These are phyloP conservation scores for Telenomus remus DNA, from an alignment of 1,140 invertebrate genomes.

Conservation along the genomic window DNA sequence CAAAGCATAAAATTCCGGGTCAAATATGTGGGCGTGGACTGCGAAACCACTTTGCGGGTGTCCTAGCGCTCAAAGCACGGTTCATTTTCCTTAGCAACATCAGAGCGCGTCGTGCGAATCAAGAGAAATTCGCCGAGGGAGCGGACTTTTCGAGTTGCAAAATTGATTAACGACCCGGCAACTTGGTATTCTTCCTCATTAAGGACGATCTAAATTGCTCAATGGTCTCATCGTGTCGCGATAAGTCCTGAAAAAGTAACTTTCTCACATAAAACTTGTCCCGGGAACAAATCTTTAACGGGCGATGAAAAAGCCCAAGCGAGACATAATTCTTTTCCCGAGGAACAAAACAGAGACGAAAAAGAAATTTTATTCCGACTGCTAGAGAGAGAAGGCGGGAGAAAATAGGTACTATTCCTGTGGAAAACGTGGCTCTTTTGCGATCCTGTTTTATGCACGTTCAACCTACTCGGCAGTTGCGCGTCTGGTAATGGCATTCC, in stretches of 20 bases:
- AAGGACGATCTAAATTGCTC: slow-evolving; percentile 29
- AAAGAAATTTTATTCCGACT: slow-evolving; percentile 11
- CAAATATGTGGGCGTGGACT: no score
- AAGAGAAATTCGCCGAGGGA: not conserved
- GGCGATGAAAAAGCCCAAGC: slow-evolving; percentile 11
- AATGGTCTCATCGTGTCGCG: slow-evolving; percentile 23
- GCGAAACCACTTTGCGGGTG: no score
- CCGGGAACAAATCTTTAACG: slow-evolving; percentile 21
- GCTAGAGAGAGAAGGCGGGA: not conserved
- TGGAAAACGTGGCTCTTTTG: slow-evolving; percentile 3
- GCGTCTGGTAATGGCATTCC: slow-evolving; percentile 44
- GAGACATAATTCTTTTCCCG: slow-evolving; percentile 23
- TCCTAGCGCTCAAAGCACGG: no score
- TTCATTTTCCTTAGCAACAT: no score
- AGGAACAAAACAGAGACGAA: slow-evolving; percentile 16
- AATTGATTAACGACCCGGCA: slow-evolving; percentile 22
- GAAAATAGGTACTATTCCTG: not conserved
- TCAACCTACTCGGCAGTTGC: slow-evolving; percentile 33
- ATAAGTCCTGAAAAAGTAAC: slow-evolving; percentile 26
- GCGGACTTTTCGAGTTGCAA: slow-evolving; percentile 1
- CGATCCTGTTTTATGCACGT: slow-evolving; percentile 39
- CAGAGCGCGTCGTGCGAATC: not conserved
- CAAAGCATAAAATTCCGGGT: no score
- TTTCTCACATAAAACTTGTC: slow-evolving; percentile 18
- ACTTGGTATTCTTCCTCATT: slow-evolving; percentile 20